Evolutionary conservation across 2,797 vertebrate genomes (phyloP).

Genomic region (Buphagus erythrorhynchus): DNA sequence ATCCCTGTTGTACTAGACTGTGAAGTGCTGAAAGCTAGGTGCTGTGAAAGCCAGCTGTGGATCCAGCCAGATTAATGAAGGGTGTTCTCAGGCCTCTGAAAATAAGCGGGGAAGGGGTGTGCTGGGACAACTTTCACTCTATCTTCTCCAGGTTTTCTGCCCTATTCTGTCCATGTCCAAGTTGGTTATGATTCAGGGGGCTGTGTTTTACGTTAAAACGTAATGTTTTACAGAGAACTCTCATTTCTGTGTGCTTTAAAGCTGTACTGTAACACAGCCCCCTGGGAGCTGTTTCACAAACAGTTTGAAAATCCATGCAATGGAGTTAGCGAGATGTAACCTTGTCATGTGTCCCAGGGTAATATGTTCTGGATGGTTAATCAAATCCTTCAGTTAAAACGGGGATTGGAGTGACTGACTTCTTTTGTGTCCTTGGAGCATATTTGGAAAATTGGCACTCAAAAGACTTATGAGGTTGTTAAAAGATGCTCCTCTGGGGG

Average conservation of each 20-base stretch:
- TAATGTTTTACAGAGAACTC: neutral
- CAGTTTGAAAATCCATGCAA: neutral
- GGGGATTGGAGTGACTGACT: neutral
- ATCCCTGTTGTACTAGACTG: neutral
- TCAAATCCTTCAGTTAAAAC: constrained; percentile 13
- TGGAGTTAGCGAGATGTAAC: neutral
- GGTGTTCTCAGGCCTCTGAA: neutral
- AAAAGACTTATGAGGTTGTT: neutral
- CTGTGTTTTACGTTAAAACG: neutral
- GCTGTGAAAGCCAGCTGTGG: neutral
- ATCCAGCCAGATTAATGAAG: neutral
- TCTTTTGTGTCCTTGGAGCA: neutral
- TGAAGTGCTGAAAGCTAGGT: neutral
- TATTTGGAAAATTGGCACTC: neutral
- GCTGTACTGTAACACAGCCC: neutral
- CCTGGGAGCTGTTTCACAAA: neutral
- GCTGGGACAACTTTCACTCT: neutral
- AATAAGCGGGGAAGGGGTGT: neutral
- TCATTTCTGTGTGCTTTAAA: neutral
- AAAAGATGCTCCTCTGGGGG: neutral
- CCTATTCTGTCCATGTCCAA: neutral
- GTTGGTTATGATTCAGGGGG: neutral
- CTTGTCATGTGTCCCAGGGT: neutral
- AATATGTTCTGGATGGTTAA: constrained; percentile 2
- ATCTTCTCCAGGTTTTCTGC: neutral